A percentile compares a stretch with the other conserved stretches of the same genome.
Evolutionary conservation across 1,140 invertebrate species (phyloP).

Genomic region (Araneus ventricosus): DNA sequence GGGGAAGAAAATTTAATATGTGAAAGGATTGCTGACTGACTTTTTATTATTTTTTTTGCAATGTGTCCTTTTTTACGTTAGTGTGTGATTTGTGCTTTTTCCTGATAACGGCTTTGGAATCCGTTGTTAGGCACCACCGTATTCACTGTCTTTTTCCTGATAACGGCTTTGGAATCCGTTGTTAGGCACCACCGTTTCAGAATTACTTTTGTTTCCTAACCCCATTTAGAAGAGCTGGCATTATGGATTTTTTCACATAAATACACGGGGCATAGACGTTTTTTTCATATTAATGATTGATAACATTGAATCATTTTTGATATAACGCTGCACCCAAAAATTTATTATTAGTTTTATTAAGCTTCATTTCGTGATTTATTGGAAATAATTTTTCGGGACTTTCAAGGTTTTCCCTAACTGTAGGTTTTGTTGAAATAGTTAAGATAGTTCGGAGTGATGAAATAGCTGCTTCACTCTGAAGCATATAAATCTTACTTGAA

Average conservation of each 20-base stretch:
- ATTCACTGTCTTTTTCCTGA: background rate
- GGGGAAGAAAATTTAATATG: background rate
- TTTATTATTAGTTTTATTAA: conserved; percentile 2
- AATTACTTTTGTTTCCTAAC: background rate
- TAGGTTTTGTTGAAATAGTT: too few species aligned
- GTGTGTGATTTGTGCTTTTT: background rate
- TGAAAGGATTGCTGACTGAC: conserved; percentile 32
- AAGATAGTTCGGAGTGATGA: too few species aligned
- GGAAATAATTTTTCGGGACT: background rate
- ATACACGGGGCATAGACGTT: background rate
- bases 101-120: background rate
- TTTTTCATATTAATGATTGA: conserved; percentile 12
- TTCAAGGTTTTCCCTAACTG: too few species aligned
- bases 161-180: conserved; percentile 3
- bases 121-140: conserved; percentile 4
- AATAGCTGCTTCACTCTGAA: too few species aligned
- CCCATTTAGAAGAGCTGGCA: background rate
- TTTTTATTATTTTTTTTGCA: background rate
- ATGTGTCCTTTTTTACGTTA: background rate
- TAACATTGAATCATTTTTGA: background rate
- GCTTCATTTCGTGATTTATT: background rate
- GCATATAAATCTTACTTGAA: too few species aligned
- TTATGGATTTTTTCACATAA: background rate
- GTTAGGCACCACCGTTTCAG: background rate
- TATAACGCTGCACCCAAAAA: background rate